Evolutionary conservation across 2,113 vertebrate genomes (phyloP).

Genomic region (Capreolus pygargus): DNA sequence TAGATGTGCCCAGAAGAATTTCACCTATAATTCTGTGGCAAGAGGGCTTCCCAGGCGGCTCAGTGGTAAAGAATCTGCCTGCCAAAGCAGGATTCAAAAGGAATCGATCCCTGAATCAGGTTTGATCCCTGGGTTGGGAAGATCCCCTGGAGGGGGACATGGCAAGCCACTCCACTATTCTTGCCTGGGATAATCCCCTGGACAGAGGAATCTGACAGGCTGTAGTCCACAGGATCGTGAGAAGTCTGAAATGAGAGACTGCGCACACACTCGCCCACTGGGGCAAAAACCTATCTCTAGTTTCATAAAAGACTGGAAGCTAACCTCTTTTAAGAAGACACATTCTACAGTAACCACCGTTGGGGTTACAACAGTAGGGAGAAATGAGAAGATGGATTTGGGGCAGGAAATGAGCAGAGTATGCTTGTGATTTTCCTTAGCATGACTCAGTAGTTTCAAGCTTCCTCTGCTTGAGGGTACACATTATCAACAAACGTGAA

Average conservation of each 20-base stretch:
- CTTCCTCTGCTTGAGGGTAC: too few relatives aligned
- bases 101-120: background rate
- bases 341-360: background rate
- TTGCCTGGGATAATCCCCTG: background rate
- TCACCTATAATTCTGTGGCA: background rate
- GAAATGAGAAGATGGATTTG: background rate
- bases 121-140: background rate
- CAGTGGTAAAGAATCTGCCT: background rate
- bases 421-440: background rate
- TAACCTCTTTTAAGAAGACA: background rate
- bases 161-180: background rate
- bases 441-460: background rate
- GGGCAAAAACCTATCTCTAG: background rate
- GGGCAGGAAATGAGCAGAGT: background rate
- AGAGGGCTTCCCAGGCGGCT: background rate
- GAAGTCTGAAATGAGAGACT: background rate
- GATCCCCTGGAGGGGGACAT: background rate
- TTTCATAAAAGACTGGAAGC: background rate
- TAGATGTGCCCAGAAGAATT: background rate
- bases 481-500: background rate
- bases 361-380: background rate
- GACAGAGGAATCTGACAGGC: background rate
- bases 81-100: background rate
- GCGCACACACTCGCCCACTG: fast-evolving
- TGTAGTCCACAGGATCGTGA: background rate